These are phyloP conservation scores for Oedothorax gibbosus DNA, from an alignment of 1,140 invertebrate genomes.

Conservation along the genomic window DNA sequence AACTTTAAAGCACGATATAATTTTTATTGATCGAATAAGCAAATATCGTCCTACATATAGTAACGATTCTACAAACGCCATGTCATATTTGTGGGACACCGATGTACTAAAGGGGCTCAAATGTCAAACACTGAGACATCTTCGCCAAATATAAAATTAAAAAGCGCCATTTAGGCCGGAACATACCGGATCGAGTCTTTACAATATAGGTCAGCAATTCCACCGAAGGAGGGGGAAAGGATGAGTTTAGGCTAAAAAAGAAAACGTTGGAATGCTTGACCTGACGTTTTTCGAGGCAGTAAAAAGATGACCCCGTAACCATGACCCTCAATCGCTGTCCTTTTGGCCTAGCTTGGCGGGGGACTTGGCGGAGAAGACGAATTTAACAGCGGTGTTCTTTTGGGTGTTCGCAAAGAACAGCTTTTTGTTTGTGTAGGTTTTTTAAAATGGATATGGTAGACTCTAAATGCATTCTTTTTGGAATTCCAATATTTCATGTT, in stretches of 20 bases:
- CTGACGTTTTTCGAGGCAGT: slow-evolving; percentile 18
- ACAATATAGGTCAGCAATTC: slow-evolving; percentile 38
- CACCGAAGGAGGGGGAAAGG: slow-evolving; percentile 6
- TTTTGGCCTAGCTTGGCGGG: slow-evolving; percentile 39
- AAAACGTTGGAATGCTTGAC: slow-evolving; percentile 32
- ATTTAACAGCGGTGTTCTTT: neutral
- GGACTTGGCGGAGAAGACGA: slow-evolving; percentile 17
- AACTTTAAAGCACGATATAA: too few relatives aligned
- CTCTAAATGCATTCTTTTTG: too few relatives aligned
- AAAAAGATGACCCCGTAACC: slow-evolving; percentile 49
- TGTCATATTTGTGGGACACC: too few relatives aligned
- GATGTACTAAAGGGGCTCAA: too few relatives aligned
- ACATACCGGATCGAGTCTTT: slow-evolving; percentile 21
- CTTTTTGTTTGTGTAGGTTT: too few relatives aligned
- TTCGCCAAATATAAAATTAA: slow-evolving; percentile 22
- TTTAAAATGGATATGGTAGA: too few relatives aligned
- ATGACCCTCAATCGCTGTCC: slow-evolving; percentile 59
- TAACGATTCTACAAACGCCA: too few relatives aligned
- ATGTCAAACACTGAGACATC: too few relatives aligned
- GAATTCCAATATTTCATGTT: too few relatives aligned
- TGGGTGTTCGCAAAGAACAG: neutral
- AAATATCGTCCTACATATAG: too few relatives aligned
- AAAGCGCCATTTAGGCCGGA: neutral
- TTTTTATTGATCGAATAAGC: too few relatives aligned
- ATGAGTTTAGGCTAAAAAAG: slow-evolving; percentile 21